Evolutionary conservation across 1,140 invertebrate species (phyloP).

Genomic region (Sogatella furcifera): DNA sequence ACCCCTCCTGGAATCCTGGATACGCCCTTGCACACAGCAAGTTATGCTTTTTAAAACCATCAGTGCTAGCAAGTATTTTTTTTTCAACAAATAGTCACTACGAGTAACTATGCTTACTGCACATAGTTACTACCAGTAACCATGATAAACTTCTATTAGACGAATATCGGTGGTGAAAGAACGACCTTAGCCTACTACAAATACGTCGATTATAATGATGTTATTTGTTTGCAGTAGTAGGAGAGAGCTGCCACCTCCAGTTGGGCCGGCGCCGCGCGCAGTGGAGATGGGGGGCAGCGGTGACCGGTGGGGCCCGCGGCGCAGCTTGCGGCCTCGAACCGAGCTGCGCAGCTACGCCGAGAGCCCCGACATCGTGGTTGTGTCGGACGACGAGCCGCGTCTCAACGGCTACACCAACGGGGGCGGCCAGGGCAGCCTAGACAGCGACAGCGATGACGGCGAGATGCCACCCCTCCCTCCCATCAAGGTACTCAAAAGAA

Average conservation of each 20-base stretch:
- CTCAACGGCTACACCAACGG: slow-evolving; percentile 37
- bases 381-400: slow-evolving; percentile 35
- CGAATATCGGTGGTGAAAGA: no score
- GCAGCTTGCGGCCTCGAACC: slow-evolving; percentile 63
- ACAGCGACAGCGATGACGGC: slow-evolving; percentile 38
- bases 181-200: no score
- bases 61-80: no score
- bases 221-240: background rate
- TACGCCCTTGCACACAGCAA: no score
- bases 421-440: slow-evolving; percentile 34
- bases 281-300: slow-evolving; percentile 19
- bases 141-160: no score
- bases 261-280: slow-evolving; percentile 32
- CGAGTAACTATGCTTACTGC: no score
- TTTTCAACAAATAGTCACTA: no score
- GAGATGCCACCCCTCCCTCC: slow-evolving; percentile 49
- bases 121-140: no score
- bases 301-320: slow-evolving; percentile 37
- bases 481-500: slow-evolving; percentile 30
- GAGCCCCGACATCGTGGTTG: slow-evolving; percentile 42
- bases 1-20: no score
- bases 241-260: background rate
- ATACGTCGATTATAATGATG: background rate
- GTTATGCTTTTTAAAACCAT: no score
- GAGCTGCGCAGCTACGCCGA: slow-evolving; percentile 68